These are phyloP conservation scores for Abscondita cerata DNA, from an alignment of 2,888 invertebrate species.

Conservation along the genomic window DNA sequence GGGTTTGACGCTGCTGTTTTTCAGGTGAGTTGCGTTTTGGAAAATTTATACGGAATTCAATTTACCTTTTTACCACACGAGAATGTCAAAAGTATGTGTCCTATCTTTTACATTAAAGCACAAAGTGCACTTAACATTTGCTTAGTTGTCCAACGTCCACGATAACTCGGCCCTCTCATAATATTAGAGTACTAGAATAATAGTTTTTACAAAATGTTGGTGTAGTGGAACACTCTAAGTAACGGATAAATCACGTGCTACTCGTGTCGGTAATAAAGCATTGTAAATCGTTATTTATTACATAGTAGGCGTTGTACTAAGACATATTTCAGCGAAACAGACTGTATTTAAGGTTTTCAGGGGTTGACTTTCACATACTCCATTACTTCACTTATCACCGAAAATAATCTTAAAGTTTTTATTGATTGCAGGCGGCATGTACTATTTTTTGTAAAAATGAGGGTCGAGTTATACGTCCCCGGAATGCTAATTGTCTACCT, in stretches of 20 bases:
- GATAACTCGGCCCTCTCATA: no score
- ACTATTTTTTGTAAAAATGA: no score
- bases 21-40: conserved; percentile 61
- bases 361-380: not conserved
- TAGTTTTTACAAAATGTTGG: no score
- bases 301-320: conserved; percentile 1
- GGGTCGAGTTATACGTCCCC: no score
- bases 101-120: conserved; percentile 26
- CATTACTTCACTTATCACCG: conserved; percentile 5
- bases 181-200: no score
- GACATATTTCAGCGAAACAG: not conserved
- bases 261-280: conserved; percentile 6
- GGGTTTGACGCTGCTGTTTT: conserved; percentile 64
- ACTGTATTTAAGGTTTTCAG: not conserved
- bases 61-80: not conserved
- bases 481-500: no score
- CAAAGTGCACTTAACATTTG: conserved; percentile 24
- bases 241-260: conserved; percentile 9
- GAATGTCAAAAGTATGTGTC: conserved; percentile 10
- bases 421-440: no score
- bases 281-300: conserved; percentile 10
- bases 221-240: no score
- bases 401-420: no score
- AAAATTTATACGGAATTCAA: not conserved
- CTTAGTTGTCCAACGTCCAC: conserved; percentile 15